Evolutionary conservation across 2,888 invertebrate genomes (phyloP).

Genomic region (Gastracanthus pulcherrimus): DNA sequence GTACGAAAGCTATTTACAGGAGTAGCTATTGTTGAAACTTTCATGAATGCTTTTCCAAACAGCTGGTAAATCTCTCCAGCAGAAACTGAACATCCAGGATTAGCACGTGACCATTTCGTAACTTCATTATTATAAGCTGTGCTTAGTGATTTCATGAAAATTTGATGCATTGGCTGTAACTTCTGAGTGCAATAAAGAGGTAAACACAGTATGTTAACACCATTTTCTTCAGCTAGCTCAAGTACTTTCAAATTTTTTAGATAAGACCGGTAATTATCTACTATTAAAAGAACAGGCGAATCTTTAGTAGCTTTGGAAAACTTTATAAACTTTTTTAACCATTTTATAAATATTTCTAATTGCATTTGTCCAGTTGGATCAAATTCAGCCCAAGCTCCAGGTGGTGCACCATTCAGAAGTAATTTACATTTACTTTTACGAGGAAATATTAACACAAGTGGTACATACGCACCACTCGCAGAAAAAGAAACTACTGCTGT

Average conservation of each 20-base stretch:
- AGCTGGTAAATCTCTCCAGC: conserved; percentile 62
- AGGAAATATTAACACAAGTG: conserved; percentile 46
- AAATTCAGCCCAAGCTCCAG: conserved; percentile 11
- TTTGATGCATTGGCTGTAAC: conserved; percentile 65
- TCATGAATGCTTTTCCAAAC: conserved; percentile 65
- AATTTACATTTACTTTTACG: conserved; percentile 40
- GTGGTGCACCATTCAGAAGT: not conserved
- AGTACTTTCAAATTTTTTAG: conserved; percentile 69
- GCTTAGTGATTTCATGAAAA: conserved; percentile 64
- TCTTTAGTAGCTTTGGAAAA: conserved; percentile 66
- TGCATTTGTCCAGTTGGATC: conserved; percentile 35
- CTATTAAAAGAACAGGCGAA: conserved; percentile 67
- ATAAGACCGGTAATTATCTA: conserved; percentile 71
- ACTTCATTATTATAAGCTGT: conserved; percentile 63
- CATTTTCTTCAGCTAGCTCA: conserved; percentile 63
- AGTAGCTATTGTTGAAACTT: conserved; percentile 63
- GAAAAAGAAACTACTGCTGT: conserved; percentile 66
- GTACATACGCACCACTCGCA: conserved; percentile 62
- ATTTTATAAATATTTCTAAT: conserved; percentile 57
- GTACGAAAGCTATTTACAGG: conserved; percentile 66
- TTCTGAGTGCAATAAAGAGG: conserved; percentile 67
- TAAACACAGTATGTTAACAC: conserved; percentile 69
- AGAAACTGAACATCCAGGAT: conserved; percentile 64
- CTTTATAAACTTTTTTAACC: conserved; percentile 73
- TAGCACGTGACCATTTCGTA: conserved; percentile 60